phyloP scores from a whole-genome alignment of 1,140 invertebrate species.

The Lasaia peninsularis region DNA sequence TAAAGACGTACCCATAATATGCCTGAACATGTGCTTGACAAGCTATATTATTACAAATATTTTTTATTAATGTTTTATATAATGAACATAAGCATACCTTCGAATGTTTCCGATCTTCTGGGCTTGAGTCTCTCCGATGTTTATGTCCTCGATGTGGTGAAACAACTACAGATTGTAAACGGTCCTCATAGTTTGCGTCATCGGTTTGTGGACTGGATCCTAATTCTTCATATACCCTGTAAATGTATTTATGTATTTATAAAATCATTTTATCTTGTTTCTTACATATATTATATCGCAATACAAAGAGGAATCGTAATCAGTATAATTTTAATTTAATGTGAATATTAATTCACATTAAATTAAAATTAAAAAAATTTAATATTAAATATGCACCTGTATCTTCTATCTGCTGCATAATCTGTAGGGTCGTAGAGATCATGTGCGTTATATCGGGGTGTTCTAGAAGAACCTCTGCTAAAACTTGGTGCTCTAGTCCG shows the following conservation, averaged over 20 bases:
- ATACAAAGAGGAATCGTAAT: background rate
- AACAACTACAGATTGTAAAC: conserved; percentile 65
- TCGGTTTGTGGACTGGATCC: conserved; percentile 65
- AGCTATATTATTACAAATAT: too few relatives aligned
- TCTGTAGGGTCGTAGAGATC: conserved; percentile 68
- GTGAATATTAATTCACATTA: too few relatives aligned
- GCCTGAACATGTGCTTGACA: too few relatives aligned
- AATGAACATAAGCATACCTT: conserved; percentile 37
- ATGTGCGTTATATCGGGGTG: conserved; percentile 56
- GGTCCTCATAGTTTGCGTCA: conserved; percentile 57
- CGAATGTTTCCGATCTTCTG: conserved; percentile 65
- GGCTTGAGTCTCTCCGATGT: conserved; percentile 63
- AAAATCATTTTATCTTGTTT: background rate
- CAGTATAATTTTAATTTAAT: too few relatives aligned
- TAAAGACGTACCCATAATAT: too few relatives aligned
- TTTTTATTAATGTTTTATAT: background rate
- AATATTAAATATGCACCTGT: conserved; percentile 56
- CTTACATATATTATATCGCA: background rate
- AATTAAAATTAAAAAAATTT: too few relatives aligned
- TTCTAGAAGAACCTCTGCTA: conserved; percentile 53
- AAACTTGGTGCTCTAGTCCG: conserved; percentile 63
- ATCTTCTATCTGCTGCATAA: conserved; percentile 69
- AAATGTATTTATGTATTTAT: background rate
- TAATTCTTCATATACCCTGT: conserved; percentile 65
- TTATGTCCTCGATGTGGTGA: conserved; percentile 60